Evolutionary conservation across 2,113 vertebrate genomes (phyloP), one percentile per base, ranked within the genome.

Genomic region (Lichenostomus cassidix): DNA sequence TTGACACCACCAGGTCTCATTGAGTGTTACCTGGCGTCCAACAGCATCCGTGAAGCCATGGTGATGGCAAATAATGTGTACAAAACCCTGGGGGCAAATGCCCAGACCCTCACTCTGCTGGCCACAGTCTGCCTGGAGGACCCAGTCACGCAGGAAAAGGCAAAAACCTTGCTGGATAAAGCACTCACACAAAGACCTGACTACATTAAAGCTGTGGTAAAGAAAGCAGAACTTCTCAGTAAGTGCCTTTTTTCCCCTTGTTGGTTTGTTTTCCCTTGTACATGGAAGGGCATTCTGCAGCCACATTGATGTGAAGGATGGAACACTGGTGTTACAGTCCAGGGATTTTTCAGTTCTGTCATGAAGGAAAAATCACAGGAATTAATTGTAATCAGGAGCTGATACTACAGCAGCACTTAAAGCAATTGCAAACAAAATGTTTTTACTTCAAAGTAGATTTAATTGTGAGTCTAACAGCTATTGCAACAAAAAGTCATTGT

Each of bases 41-140:
- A 99, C 94, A 99, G 99, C 50, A 98, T 99, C 73, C 98, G 99
- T 19, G 99, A 99, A 83, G 99, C 99, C 3, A 99, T 99, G 98
- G 99, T 99, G 8, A 99, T 99, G 99, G 99, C 99, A 63, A 99
- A 99, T 67, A 99, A 99, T 5, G 99, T 99, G 39, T 99, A 99
- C 90, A 99, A 99, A 98, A 99, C 99, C 23, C 98, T 99, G 50
- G 99, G 99, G 73, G 98, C 99, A 39, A 99, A 99, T 0, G 99
- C 99, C 8, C 99, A 99, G 97, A 99, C 99, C 0, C 98, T 99
- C 24, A 99, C 99, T 39, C 98, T 99, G 78, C 97, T 99, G 65
- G 99, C 99, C 82, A 99, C 99, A 0, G 99, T 99, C 86, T 99
- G 99, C 89, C 98, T 99, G 21, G 99, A 99, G 94, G 99, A 99